phyloP scores from a whole-genome alignment of 2,113 vertebrate genomes.

The Leptodactylus fuscus region DNA sequence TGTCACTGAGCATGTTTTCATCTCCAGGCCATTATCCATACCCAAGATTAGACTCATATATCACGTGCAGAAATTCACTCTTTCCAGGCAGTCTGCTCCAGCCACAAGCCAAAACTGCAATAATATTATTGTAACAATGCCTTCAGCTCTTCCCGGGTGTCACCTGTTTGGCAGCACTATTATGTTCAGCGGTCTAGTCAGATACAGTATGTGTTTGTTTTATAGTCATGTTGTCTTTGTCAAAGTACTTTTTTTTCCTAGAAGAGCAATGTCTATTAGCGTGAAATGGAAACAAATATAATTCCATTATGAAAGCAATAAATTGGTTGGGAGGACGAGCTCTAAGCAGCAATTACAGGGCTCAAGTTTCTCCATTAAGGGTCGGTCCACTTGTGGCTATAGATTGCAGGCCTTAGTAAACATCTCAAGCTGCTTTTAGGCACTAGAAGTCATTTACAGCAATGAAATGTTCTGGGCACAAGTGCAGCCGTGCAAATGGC shows the following conservation, averaged over 20 bases:
- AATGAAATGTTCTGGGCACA: not conserved
- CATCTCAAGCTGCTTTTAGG: not conserved
- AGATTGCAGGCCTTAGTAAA: not conserved
- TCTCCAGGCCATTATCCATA: not conserved
- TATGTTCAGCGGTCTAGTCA: not conserved
- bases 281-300: constrained; percentile 51
- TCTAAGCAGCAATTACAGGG: constrained; percentile 9
- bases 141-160: constrained; percentile 12
- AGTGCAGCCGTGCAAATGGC: not conserved
- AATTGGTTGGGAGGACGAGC: constrained; percentile 5
- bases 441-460: not conserved
- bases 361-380: constrained; percentile 43
- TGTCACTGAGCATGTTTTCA: not conserved
- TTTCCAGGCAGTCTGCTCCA: not conserved
- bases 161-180: constrained; percentile 3
- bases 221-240: constrained; percentile 17
- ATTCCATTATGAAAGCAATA: constrained; percentile 20
- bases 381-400: not conserved
- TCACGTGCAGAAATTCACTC: not conserved
- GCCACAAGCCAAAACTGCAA: not conserved
- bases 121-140: not conserved
- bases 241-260: constrained; percentile 13
- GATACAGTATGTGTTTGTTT: not conserved
- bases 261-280: constrained; percentile 37
- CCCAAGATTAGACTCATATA: not conserved